Percentiles rank a stretch among this genome's conserved stretches.
Evolutionary conservation across 2,797 vertebrate genomes (phyloP).

Genomic region (Sebastes kiyomatsui): DNA sequence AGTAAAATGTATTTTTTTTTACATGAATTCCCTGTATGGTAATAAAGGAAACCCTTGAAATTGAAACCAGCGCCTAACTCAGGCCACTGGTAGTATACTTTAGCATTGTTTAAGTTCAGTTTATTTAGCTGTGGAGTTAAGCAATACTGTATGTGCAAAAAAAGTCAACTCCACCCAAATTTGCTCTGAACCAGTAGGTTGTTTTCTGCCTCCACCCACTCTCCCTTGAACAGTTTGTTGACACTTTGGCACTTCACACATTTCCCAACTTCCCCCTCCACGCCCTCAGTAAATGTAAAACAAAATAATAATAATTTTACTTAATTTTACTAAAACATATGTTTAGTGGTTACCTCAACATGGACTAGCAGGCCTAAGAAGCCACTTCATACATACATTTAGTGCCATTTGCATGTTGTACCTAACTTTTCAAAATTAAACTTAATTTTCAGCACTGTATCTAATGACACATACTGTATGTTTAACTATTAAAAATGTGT

Average conservation of each 20-base stretch:
- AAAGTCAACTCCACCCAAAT: slow-evolving; percentile 1
- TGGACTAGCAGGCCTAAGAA: background rate
- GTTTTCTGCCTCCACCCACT: background rate
- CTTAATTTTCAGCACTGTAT: too few species aligned
- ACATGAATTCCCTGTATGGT: background rate
- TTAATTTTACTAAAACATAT: background rate
- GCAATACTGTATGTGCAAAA: background rate
- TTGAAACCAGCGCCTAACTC: background rate
- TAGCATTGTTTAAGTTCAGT: background rate
- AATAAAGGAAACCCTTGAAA: background rate
- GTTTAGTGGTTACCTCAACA: background rate
- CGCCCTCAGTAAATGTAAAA: background rate
- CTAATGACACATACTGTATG: too few species aligned
- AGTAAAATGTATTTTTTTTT: background rate
- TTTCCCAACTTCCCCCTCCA: background rate
- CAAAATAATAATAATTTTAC: background rate
- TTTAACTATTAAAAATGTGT: too few species aligned
- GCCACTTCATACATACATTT: background rate
- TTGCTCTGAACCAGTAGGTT: background rate
- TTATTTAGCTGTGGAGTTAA: background rate
- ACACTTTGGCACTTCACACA: background rate
- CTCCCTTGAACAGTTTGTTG: background rate
- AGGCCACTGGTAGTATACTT: background rate
- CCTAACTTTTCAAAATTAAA: too few species aligned
- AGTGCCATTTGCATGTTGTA: background rate